These are phyloP conservation scores for Microcebus ravelobensis DNA, from an alignment of 2,113 vertebrate species.

Conservation along the genomic window DNA sequence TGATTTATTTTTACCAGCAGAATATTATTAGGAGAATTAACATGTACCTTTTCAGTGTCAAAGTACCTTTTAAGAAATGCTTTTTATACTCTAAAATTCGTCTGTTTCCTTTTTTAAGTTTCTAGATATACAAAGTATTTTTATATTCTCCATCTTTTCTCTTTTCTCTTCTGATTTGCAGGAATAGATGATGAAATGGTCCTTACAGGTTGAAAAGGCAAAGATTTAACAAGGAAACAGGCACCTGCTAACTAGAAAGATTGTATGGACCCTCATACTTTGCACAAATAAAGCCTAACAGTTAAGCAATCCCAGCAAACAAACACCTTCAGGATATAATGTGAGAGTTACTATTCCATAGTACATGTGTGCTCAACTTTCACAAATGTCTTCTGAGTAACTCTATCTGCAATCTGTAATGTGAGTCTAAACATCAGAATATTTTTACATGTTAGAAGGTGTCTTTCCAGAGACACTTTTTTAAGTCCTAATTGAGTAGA, in stretches of 20 bases:
- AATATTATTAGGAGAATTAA: neutral
- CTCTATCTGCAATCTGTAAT: neutral
- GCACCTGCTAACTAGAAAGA: neutral
- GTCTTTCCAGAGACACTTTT: neutral
- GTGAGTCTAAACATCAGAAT: neutral
- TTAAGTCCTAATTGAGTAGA: neutral
- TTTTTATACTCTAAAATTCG: neutral
- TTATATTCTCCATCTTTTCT: neutral
- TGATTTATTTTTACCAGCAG: neutral
- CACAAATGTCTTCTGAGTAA: neutral
- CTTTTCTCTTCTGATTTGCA: neutral
- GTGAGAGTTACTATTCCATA: neutral
- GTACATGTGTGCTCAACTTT: accelerated
- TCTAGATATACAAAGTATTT: neutral
- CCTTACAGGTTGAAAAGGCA: neutral
- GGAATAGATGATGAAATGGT: neutral
- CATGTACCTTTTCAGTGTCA: neutral
- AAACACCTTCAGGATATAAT: neutral
- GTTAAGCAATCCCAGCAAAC: neutral
- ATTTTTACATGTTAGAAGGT: neutral
- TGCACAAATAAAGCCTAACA: neutral
- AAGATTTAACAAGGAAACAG: neutral
- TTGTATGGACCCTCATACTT: accelerated
- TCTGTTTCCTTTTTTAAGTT: neutral
- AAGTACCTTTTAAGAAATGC: neutral